Evolutionary conservation across 2,888 invertebrate species (phyloP), one percentile per base, ranked within the genome.

Genomic region (Lasioglossum marginatum): DNA sequence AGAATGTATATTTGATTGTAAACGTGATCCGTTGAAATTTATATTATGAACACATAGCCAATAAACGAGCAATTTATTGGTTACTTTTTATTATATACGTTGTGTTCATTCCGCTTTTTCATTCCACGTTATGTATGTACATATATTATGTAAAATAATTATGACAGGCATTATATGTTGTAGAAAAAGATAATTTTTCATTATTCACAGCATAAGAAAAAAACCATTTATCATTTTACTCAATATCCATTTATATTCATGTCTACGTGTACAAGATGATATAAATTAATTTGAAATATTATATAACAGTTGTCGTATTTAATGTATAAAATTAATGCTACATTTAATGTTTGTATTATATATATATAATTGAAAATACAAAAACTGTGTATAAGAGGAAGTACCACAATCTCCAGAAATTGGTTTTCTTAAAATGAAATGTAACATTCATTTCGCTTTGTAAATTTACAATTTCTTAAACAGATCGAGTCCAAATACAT

Each of bases 191-290:
- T 16, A 48, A 40, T 40, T 34, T 27, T 77, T 37, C 73, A 52
- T 66, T 31, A 37, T 23, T 72, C 40, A 40, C 19, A 40, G 48
- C n/a, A 31, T 66, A 73, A 73, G 60, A 77, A 72, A n/a, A 76
- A 77, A 66, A 77, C 45, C 37, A 77, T 68, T 68, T 72, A 72
- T 72, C 12, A 70, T 60, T 79, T 77, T 48, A 52, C 31, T 45
- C 34, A 81, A 23, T 77, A 81, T 52, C 72, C 48, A 80, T 76
- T 81, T 81, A 72, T 81, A 83, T 83, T 72, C 37, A 52, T 52
- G 16, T 76, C n/a, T 68, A 66, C 52, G 76, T 43, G 10, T 81
- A 72, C 70, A 82, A 75, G 57, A 48, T 72, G 63, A 81, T 77
- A 63, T 76, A 78, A 81, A 63, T 60, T 71, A 34, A 81, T 40